Conservation (phyloP, 2,888 invertebrate genomes). For the Coelogynopora nodosa region DNA sequence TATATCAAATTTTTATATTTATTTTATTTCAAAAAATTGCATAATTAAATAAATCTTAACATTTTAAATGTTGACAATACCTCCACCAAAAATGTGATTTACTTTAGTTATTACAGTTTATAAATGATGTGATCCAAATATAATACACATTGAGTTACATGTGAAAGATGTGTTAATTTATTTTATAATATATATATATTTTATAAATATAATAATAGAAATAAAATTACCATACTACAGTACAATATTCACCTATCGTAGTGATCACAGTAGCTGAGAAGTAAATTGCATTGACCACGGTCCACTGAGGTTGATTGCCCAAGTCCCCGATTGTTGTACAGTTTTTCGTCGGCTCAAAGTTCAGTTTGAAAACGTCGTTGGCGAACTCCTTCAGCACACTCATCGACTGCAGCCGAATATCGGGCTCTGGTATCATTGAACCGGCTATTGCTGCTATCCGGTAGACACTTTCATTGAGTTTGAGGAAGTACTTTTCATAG, state of each 20-base stretch:
- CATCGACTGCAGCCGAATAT: background rate
- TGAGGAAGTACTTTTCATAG: background rate
- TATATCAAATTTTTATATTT: no score
- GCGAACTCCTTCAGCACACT: background rate
- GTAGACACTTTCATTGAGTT: background rate
- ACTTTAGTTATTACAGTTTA: no score
- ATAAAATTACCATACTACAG: no score
- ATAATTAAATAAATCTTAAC: no score
- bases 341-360: background rate
- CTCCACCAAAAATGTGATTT: no score
- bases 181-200: no score
- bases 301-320: background rate
- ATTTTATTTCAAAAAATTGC: no score
- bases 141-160: no score
- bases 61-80: no score
- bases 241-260: background rate
- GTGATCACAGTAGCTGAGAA: background rate
- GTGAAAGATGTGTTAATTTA: no score
- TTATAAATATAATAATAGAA: no score
- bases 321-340: background rate
- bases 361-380: background rate
- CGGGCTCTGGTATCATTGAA: background rate
- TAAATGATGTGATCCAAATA: no score
- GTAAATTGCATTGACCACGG: background rate
- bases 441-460: background rate